These are phyloP conservation scores for Porites rus DNA, from an alignment of 92 coral and sea anemone genomes.

Conservation along the genomic window DNA sequence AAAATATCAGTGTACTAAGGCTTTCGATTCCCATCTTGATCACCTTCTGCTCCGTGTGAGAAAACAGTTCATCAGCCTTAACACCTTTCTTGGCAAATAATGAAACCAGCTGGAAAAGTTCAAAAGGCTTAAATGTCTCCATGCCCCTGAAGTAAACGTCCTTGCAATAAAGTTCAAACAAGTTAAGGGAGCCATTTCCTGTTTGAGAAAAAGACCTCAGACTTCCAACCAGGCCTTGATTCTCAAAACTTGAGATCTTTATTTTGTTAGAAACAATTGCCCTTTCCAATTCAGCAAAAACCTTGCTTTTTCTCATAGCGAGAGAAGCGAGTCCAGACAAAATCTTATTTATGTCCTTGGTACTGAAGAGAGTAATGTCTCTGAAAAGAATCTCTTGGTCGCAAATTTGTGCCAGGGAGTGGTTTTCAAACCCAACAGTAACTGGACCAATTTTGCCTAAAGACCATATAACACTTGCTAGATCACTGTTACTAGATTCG, in stretches of 20 bases:
- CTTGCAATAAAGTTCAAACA: not conserved
- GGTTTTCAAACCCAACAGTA: not conserved
- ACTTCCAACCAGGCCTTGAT: not conserved
- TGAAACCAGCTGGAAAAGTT: not conserved
- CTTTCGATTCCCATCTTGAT: not conserved
- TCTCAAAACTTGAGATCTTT: not conserved
- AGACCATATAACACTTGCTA: not conserved
- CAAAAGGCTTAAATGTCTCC: not conserved
- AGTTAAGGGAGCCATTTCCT: not conserved
- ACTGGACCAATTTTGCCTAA: not conserved
- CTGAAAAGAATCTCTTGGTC: not conserved
- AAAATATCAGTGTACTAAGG: not conserved
- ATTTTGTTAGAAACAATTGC: not conserved
- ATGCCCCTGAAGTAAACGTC: not conserved
- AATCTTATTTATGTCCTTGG: not conserved
- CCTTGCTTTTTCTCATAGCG: not conserved
- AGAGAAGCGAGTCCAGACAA: not conserved
- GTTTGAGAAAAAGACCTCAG: not conserved
- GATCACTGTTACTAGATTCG: not conserved
- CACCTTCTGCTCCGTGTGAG: not conserved
- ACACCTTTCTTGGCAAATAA: not conserved
- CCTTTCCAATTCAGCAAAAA: not conserved
- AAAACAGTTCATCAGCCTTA: not conserved
- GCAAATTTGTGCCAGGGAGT: not conserved
- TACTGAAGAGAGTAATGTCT: not conserved